Base-by-base conservation (phyloP, 2,113 vertebrate species). In the Tetraodon nigroviridis region DNA sequence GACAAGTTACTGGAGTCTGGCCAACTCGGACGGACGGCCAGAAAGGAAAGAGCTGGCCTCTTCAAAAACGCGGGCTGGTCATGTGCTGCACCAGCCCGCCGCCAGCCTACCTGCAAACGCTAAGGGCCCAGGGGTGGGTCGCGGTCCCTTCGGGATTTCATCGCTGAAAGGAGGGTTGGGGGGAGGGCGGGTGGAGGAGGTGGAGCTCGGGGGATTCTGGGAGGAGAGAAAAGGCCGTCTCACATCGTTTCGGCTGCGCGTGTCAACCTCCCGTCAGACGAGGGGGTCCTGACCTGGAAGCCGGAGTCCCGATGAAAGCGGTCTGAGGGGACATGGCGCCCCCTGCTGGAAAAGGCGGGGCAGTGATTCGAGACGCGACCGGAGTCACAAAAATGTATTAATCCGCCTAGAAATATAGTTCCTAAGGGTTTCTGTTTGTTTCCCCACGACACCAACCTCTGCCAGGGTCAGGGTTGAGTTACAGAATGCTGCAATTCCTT, bases 1-100 rank as follows among this genome's bases (percentile, higher is more conserved):
- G 88, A 87, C 78, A 82, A 85, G 87, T 83, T 80, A 84, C 87
- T 94, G 92, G 93, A 93, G 90, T 87, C 82, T 82, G 81, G 92
- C 92, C 94, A 95, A 87, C 58, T 71, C 71, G 11, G 68, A 83
- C 88, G 0, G 68, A 88, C 69, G 83, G 86, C 90, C 88, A 85
- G 78, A 88, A 85, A 85, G 75, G 71, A 85, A 87, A 89, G 49
- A 86, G 84, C 80, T 82, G 83, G 84, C 80, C 83, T 86, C 81
- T 86, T 89, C 79, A 88, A 89, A 88, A 83, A 84, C 47, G 69
- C n/a, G 67, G n/a, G 17, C 21, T 62, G 71, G 72, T 79, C 45
- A 37, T 61, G 80, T 76, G 79, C 81, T 66, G 62, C 62, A 55
- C 32, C 46, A n/a, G 53, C 54, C 51, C 11, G 18, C 6, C 22